Evolutionary conservation across 2,113 vertebrate species (phyloP), one percentile per base, ranked within the genome.

Genomic region (Progne subis): DNA sequence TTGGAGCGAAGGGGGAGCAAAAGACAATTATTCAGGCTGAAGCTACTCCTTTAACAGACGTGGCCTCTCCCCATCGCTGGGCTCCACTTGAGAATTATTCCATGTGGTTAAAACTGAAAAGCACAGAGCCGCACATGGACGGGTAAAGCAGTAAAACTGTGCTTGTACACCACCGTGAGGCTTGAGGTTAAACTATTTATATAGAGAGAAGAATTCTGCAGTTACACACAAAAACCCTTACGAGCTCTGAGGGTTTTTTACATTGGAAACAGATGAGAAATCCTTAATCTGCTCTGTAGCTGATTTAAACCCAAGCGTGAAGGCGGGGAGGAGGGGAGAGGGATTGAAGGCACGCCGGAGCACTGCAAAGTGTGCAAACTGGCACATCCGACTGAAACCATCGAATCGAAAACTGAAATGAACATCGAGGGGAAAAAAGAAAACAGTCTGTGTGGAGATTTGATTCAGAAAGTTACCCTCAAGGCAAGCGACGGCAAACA

Each of bases 151-250:
- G 69, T 74, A 96, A 96, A 91, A 86, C 28, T 96, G 95, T 95
- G 8, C 96, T 97, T 44, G 94, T 2, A 96, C 96, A 95, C 95
- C 96, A 95, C 96, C 96, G 57, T 65, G 95, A 96, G 96, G 96
- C 93, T 86, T 81, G 90, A 93, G 90, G 91, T 86, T 96, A 88
- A 95, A 96, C 80, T 95, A 90, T 92, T 92, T 86, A 46, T 74
- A 79, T 13, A 18, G 65, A 31, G 9, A 31, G 43, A 53, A 7
- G 24, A 20, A 55, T 20, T 82, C 65, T 63, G 69, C 70, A 85
- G n/a, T 74, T 41, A 43, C 55, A 92, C 65, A 69, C 84, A 47
- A 49, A 82, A 44, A 80, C 34, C 50, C 56, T 44, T 25, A 8
- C 2, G 63, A 57, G 81, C 55, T 64, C 9, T 3, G 7, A 19